These are phyloP conservation scores for cat (Felis catus) DNA, from an alignment of 2,113 vertebrate species.

Conservation along the genomic window F.catus_Fca126_mat1.0 CM031425.1:7001001-7001500, in stretches of 20 bases:
- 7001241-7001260: background rate
- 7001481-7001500: background rate
- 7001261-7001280: background rate
- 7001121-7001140: background rate
- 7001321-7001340: accelerated
- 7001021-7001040: too few species aligned
- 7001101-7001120: background rate
- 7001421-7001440: background rate
- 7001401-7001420: slow-evolving; percentile 19
- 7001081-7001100: background rate
- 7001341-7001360: background rate
- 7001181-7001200: background rate
- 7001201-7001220: background rate
- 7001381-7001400: background rate
- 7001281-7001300: background rate
- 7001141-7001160: background rate
- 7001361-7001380: background rate
- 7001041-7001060: background rate
- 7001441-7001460: background rate
- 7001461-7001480: slow-evolving; percentile 28
- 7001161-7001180: background rate
- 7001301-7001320: background rate
- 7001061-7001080: background rate
- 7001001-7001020: accelerated
- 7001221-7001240: background rate